Percentiles rank a stretch among this genome's conserved stretches.
Conservation (phyloP, 2,888 invertebrate species). For the Thecocarcelia acutangulata region DNA sequence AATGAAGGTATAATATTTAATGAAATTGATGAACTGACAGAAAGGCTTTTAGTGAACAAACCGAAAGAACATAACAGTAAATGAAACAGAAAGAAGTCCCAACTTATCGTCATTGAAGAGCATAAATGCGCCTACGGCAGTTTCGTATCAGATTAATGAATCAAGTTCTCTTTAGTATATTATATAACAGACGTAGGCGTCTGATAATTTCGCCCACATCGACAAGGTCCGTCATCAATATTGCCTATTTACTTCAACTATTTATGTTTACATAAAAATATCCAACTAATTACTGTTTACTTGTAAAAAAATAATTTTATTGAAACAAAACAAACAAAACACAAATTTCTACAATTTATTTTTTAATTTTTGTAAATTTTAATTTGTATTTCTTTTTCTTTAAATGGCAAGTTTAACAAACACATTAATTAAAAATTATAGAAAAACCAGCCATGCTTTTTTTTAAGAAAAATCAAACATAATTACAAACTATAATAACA, state of each 20-base stretch:
- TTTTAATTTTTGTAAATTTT: constrained; percentile 59
- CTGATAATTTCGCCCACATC: background rate
- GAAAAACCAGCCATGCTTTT: constrained; percentile 65
- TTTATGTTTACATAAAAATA: background rate
- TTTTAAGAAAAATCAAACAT: constrained; percentile 66
- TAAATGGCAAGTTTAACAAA: constrained; percentile 69
- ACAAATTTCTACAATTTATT: constrained; percentile 59
- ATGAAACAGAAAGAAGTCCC: no score
- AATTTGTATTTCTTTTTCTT: constrained; percentile 67
- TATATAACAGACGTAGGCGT: no score
- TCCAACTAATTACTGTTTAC: constrained; percentile 27
- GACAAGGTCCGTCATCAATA: background rate
- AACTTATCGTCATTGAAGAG: no score
- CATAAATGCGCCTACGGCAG: no score
- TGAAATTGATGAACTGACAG: no score
- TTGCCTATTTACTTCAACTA: background rate
- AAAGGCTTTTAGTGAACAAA: no score
- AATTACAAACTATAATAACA: constrained; percentile 77
- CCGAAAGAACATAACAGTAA: no score
- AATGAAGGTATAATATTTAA: no score
- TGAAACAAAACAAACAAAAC: constrained; percentile 55
- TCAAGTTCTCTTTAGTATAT: no score
- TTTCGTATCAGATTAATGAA: no score
- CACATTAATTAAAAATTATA: constrained; percentile 61
- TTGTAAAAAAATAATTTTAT: constrained; percentile 54